These are phyloP conservation scores for Hyperopisus bebe DNA, from an alignment of 2,113 vertebrate genomes.

Conservation along the genomic window DNA sequence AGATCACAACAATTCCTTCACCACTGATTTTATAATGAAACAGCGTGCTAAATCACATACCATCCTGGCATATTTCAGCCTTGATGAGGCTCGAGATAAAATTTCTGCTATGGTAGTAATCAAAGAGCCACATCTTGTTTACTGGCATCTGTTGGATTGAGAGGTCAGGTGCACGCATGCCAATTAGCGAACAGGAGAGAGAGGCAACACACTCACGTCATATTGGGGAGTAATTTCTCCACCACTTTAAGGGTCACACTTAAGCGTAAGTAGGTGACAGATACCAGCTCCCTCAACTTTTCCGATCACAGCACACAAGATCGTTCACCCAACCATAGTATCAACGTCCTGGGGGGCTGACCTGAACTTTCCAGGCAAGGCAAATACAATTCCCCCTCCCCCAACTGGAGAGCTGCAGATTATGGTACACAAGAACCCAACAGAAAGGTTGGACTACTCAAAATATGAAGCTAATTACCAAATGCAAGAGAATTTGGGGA, in stretches of 20 bases:
- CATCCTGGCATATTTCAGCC: neutral
- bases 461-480: slow-evolving; percentile 1
- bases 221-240: neutral
- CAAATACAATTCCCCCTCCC: neutral
- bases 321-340: neutral
- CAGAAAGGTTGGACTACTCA: neutral
- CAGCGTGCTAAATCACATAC: neutral
- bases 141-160: neutral
- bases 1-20: neutral
- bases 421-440: neutral
- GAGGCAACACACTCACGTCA: neutral
- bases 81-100: neutral
- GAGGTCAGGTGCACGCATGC: neutral
- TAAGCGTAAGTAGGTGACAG: neutral
- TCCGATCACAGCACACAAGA: neutral
- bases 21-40: neutral
- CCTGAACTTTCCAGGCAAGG: neutral
- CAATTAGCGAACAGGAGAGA: neutral
- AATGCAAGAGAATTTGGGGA: neutral
- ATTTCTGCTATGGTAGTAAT: neutral
- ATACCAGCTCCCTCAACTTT: neutral
- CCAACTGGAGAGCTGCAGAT: neutral
- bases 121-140: neutral
- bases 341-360: neutral
- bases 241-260: neutral